Percentiles rank a stretch among this genome's conserved stretches.
Evolutionary conservation across 2,888 invertebrate genomes (phyloP).

Genomic region (Abrostola triplasia): DNA sequence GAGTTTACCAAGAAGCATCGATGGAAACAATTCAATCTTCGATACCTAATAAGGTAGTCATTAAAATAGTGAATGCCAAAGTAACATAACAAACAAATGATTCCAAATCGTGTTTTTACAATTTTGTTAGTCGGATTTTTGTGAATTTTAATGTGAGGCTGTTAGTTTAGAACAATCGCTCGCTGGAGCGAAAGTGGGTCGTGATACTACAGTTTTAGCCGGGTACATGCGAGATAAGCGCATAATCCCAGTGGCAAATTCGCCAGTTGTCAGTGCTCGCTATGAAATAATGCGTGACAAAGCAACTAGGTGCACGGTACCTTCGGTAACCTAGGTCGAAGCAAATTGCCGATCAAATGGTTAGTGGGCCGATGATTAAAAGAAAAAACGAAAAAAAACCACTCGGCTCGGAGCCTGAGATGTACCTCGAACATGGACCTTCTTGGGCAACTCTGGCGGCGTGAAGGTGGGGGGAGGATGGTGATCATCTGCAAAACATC

Average conservation of each 20-base stretch:
- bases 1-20: constrained; percentile 88
- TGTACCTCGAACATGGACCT: constrained; percentile 98
- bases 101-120: constrained; percentile 51
- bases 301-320: constrained; percentile 86
- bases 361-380: constrained; percentile 82
- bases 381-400: constrained; percentile 78
- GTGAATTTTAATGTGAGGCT: constrained; percentile 47
- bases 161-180: constrained; percentile 57
- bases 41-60: constrained; percentile 59
- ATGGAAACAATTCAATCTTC: constrained; percentile 69
- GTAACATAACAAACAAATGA: constrained; percentile 64
- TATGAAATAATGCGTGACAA: constrained; percentile 85
- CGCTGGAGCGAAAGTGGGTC: constrained; percentile 68
- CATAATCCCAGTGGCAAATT: constrained; percentile 61
- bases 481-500: constrained; percentile 98
- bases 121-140: constrained; percentile 47
- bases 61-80: constrained; percentile 74
- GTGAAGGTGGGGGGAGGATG: constrained; percentile 99
- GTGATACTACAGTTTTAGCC: constrained; percentile 70
- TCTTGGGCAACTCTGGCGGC: constrained; percentile 99
- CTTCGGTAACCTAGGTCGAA: constrained; percentile 79
- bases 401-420: constrained; percentile 85
- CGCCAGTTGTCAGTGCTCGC: constrained; percentile 77
- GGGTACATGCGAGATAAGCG: constrained; percentile 83
- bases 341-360: constrained; percentile 81